These are phyloP conservation scores for Pluvianellus socialis DNA, from an alignment of 2,113 vertebrate genomes.

Conservation along the genomic window DNA sequence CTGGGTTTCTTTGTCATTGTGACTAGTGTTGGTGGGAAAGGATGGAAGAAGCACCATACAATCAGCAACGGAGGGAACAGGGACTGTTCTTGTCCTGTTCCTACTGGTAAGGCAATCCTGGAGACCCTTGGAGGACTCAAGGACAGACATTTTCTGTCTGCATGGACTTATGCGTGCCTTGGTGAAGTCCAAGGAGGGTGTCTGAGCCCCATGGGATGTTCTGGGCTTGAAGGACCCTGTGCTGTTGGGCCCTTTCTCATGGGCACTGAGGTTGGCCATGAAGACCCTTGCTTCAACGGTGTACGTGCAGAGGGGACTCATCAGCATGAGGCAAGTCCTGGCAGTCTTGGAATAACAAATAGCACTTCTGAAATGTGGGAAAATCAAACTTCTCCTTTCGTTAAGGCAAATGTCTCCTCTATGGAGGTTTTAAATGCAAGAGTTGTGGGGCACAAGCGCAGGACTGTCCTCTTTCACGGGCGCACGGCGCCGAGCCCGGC, in stretches of 20 bases:
- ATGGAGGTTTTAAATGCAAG: not conserved
- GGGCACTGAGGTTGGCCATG: not conserved
- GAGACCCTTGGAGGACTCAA: not conserved
- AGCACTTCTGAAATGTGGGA: not conserved
- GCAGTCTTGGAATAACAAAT: not conserved
- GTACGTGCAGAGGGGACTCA: not conserved
- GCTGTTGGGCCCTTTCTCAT: not conserved
- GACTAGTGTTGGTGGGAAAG: not conserved
- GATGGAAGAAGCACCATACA: not conserved
- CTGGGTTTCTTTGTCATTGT: not conserved
- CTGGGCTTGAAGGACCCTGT: not conserved
- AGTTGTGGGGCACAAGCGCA: not conserved
- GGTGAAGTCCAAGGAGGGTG: not conserved
- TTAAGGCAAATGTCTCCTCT: not conserved
- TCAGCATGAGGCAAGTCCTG: not conserved
- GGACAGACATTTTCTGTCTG: not conserved
- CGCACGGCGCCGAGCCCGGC: rapidly evolving
- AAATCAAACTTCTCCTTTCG: not conserved
- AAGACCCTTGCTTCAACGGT: not conserved
- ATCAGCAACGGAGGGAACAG: not conserved
- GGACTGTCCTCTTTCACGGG: rapidly evolving
- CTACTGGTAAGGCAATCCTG: not conserved
- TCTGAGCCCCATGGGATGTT: not conserved
- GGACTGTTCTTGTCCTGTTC: not conserved
- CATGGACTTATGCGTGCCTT: not conserved